These are phyloP conservation scores for Drosophila auraria DNA, from an alignment of 1,140 invertebrate species.

Conservation along the genomic window DNA sequence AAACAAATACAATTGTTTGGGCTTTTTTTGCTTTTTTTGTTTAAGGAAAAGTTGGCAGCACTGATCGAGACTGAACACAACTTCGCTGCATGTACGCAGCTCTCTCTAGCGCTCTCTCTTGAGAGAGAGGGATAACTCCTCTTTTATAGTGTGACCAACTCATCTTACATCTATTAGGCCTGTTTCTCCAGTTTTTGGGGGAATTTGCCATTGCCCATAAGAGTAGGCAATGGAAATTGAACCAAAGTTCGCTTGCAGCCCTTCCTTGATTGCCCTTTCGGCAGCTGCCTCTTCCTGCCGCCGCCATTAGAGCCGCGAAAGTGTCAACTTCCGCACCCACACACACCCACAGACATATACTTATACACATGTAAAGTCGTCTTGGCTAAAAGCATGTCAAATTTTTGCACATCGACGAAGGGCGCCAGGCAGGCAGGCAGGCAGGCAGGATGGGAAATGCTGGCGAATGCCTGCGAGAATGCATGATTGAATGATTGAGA, in stretches of 20 bases:
- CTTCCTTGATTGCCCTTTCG: conserved; percentile 1
- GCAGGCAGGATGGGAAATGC: neutral
- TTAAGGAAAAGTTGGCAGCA: too few relatives aligned
- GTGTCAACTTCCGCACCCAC: conserved; percentile 75
- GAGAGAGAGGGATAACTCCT: too few relatives aligned
- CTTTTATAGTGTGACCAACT: too few relatives aligned
- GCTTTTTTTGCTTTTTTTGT: too few relatives aligned
- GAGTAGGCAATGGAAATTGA: conserved; percentile 29
- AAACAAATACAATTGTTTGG: too few relatives aligned
- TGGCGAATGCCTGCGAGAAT: conserved; percentile 61
- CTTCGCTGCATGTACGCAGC: too few relatives aligned
- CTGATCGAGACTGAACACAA: too few relatives aligned
- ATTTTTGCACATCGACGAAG: conserved; percentile 54
- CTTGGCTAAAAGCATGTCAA: conserved; percentile 79
- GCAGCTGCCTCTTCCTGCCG: conserved; percentile 52
- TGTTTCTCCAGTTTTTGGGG: too few relatives aligned
- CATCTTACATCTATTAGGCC: too few relatives aligned
- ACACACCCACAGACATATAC: neutral
- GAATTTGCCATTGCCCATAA: neutral
- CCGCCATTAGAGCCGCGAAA: conserved; percentile 74
- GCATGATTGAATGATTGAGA: conserved; percentile 82
- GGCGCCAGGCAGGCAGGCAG: too few relatives aligned
- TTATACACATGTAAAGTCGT: conserved; percentile 36
- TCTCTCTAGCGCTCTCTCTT: too few relatives aligned
- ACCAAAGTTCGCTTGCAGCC: neutral